Conservation (phyloP, 2,113 vertebrate species). For the Scolopax mira region DNA sequence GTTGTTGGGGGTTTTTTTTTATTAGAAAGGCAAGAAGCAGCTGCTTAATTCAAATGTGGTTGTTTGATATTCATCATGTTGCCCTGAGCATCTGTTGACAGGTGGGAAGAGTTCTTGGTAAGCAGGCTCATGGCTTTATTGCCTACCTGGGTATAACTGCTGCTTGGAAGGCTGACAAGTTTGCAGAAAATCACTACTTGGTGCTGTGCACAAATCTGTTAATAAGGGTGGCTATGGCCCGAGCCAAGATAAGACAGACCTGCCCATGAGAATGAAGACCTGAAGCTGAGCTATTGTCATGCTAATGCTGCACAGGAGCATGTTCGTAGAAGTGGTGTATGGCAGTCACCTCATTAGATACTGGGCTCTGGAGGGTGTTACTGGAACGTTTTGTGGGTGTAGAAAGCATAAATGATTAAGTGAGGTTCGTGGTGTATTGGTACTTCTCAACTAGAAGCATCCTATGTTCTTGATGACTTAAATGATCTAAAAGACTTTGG, state of each 20-base stretch:
- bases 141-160: constrained; percentile 15
- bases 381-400: not conserved
- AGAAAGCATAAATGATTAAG: not conserved
- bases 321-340: not conserved
- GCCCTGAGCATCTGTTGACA: constrained; percentile 62
- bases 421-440: not conserved
- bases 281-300: not conserved
- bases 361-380: not conserved
- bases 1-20: not conserved
- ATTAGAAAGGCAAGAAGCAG: constrained; percentile 33
- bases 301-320: not conserved
- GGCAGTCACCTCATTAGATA: not conserved
- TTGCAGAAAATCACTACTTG: not conserved
- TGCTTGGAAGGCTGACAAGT: not conserved
- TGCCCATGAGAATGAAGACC: not conserved
- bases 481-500: not conserved
- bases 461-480: not conserved
- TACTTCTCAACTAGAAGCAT: not conserved
- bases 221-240: not conserved
- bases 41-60: constrained; percentile 26
- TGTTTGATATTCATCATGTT: constrained; percentile 58
- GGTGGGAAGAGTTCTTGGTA: constrained; percentile 49
- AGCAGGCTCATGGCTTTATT: constrained; percentile 44
- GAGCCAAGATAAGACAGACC: not conserved
- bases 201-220: not conserved